Conservation (phyloP, 2,888 invertebrate species). For the Cylindroiulus punctatus region DNA sequence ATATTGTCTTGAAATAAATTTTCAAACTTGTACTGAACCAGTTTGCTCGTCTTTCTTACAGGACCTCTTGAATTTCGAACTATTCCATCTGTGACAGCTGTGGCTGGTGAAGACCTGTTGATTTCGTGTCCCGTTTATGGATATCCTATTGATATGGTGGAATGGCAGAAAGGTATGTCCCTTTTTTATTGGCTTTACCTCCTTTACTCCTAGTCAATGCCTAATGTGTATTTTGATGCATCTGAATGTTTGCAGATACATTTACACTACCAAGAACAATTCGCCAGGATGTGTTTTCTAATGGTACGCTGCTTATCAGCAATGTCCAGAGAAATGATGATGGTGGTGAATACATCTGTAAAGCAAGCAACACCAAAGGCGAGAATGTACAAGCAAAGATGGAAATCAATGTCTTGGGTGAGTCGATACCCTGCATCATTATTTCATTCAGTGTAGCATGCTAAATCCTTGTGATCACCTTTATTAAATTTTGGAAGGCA, state of each 20-base stretch:
- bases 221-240: too few relatives aligned
- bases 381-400: constrained; percentile 48
- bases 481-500: too few relatives aligned
- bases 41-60: too few relatives aligned
- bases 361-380: constrained; percentile 51
- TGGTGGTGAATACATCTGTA: constrained; percentile 52
- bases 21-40: too few relatives aligned
- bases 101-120: constrained; percentile 78
- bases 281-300: constrained; percentile 37
- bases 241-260: not conserved
- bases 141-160: constrained; percentile 81
- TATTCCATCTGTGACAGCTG: constrained; percentile 83
- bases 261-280: constrained; percentile 43
- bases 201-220: too few relatives aligned
- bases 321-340: constrained; percentile 45
- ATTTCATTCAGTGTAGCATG: too few relatives aligned
- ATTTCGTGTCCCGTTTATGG: constrained; percentile 84
- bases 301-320: constrained; percentile 46
- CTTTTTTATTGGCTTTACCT: too few relatives aligned
- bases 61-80: constrained; percentile 81
- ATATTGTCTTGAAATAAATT: too few relatives aligned
- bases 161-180: constrained; percentile 77
- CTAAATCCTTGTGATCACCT: too few relatives aligned
- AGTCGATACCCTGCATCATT: too few relatives aligned
- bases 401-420: constrained; percentile 55